Percentiles rank a stretch among this genome's conserved stretches.
Conservation (phyloP, 2,888 invertebrate species). For the Luperina testacea region DNA sequence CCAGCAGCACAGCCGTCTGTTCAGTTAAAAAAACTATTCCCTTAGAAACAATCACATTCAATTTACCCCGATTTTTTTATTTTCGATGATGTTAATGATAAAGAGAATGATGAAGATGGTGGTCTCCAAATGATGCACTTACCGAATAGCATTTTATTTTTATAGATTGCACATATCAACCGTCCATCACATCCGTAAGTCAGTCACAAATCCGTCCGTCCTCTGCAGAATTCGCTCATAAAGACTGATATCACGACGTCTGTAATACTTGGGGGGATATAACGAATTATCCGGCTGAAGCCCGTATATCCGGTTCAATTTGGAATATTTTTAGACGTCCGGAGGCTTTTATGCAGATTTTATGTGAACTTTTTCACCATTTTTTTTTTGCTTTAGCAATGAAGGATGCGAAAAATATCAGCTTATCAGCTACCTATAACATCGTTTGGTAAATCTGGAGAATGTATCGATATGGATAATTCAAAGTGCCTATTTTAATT, state of each 20-base stretch:
- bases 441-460: background rate
- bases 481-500: too few species aligned
- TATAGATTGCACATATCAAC: background rate
- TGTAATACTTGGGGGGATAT: conserved; percentile 50
- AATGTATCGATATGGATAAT: background rate
- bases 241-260: conserved; percentile 48
- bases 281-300: conserved; percentile 46
- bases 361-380: background rate
- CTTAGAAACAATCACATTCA: too few species aligned
- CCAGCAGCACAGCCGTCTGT: too few species aligned
- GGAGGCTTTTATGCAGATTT: background rate
- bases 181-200: conserved; percentile 7
- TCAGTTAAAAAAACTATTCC: too few species aligned
- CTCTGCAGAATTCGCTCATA: conserved; percentile 36
- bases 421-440: background rate
- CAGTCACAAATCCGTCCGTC: conserved; percentile 24
- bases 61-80: too few species aligned
- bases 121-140: background rate
- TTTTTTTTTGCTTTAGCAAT: background rate
- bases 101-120: background rate
- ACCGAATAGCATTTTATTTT: background rate
- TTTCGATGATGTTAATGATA: background rate
- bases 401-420: background rate
- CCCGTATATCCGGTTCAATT: conserved; percentile 25
- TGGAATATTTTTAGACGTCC: conserved; percentile 19